Evolutionary conservation across 2,888 invertebrate species (phyloP).

Genomic region (Callimorpha dominula): DNA sequence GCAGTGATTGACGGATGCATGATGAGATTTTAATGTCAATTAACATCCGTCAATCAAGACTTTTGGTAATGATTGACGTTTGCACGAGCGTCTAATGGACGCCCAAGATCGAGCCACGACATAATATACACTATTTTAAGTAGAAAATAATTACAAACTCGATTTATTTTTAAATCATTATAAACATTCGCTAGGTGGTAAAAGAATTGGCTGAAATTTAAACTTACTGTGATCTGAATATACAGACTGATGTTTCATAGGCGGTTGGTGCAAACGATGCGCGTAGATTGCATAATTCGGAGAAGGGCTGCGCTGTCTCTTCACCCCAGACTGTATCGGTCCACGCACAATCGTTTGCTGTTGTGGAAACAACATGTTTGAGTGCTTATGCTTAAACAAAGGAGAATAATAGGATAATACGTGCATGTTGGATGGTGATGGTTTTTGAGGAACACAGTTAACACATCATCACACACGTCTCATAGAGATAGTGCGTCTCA

Average conservation of each 20-base stretch:
- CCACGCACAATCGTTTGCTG: slow-evolving; percentile 78
- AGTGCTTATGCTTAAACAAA: slow-evolving; percentile 62
- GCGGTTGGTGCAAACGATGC: slow-evolving; percentile 77
- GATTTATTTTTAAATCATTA: not conserved
- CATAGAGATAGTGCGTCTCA: too few species aligned
- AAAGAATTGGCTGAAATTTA: not conserved
- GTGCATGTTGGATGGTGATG: slow-evolving; percentile 33
- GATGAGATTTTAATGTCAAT: too few species aligned
- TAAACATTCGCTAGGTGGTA: not conserved
- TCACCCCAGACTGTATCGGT: slow-evolving; percentile 78
- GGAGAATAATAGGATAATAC: slow-evolving; percentile 51
- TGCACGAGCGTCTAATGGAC: too few species aligned
- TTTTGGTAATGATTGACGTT: too few species aligned
- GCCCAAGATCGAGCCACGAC: not conserved
- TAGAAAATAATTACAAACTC: not conserved
- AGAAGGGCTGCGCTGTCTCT: slow-evolving; percentile 87
- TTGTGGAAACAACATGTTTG: slow-evolving; percentile 69
- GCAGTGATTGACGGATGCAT: too few species aligned
- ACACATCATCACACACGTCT: too few species aligned
- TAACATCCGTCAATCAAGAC: too few species aligned
- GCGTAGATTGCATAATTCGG: slow-evolving; percentile 83
- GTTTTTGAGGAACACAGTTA: not conserved
- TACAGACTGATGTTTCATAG: slow-evolving; percentile 81
- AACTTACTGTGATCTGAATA: slow-evolving; percentile 88
- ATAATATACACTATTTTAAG: not conserved